These are phyloP conservation scores for Umimayanthus kanabou DNA, from an alignment of 92 coral and sea anemone species.

Conservation along the genomic window DNA sequence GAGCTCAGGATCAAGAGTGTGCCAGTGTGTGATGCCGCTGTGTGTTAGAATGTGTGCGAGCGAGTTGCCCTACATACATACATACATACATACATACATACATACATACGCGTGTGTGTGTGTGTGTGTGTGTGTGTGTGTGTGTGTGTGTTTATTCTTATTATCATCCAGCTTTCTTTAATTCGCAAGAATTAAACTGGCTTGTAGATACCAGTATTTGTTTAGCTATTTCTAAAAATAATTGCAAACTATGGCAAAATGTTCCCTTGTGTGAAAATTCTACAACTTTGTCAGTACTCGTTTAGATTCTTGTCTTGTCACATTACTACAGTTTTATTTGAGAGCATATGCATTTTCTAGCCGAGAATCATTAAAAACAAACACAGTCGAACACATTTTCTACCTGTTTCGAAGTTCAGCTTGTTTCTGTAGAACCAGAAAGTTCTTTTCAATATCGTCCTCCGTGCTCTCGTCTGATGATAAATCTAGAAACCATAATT, in stretches of 20 bases:
- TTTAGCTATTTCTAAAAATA: too few relatives aligned
- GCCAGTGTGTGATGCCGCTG: background rate
- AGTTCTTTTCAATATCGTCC: slow-evolving; percentile 72
- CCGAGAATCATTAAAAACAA: too few relatives aligned
- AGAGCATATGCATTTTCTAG: background rate
- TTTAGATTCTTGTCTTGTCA: background rate
- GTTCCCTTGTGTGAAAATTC: too few relatives aligned
- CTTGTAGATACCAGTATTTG: too few relatives aligned
- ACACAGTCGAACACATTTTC: background rate
- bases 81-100: too few relatives aligned
- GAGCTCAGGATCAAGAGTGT: background rate
- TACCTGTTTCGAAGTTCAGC: slow-evolving; percentile 87
- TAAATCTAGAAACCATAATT: slow-evolving; percentile 40
- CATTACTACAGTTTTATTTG: background rate
- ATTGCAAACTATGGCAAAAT: too few relatives aligned
- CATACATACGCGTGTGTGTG: too few relatives aligned
- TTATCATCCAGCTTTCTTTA: too few relatives aligned
- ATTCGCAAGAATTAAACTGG: too few relatives aligned
- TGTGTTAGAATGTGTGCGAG: background rate
- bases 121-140: too few relatives aligned
- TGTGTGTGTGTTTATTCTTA: too few relatives aligned
- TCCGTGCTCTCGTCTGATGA: slow-evolving; percentile 80
- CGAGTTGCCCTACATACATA: background rate
- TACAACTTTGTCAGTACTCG: too few relatives aligned
- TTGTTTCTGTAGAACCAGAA: slow-evolving; percentile 71